These are phyloP conservation scores for Eulithis testata DNA, from an alignment of 2,888 invertebrate genomes.

Conservation along the genomic window DNA sequence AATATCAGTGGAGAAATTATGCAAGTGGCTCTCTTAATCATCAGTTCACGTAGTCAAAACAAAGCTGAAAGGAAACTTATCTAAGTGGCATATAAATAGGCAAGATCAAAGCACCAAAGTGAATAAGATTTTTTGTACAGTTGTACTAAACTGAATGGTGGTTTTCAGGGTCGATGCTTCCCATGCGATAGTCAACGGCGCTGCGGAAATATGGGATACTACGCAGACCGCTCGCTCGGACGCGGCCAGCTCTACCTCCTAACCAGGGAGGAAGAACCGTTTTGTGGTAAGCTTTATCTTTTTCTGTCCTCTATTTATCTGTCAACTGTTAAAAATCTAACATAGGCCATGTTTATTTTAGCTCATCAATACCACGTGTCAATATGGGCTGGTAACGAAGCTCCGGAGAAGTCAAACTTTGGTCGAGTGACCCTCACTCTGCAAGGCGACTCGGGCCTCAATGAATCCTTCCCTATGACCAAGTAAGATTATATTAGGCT, in stretches of 20 bases:
- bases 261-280: constrained; percentile 96
- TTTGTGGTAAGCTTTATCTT: constrained; percentile 87
- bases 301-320: too few species aligned
- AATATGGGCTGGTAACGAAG: constrained; percentile 88
- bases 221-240: constrained; percentile 93
- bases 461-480: constrained; percentile 95
- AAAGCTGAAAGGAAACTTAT: too few species aligned
- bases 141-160: neutral
- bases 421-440: constrained; percentile 92
- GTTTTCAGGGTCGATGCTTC: constrained; percentile 77
- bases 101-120: too few species aligned
- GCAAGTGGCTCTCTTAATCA: too few species aligned
- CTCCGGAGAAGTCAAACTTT: constrained; percentile 86
- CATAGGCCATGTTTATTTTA: constrained; percentile 50
- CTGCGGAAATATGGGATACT: constrained; percentile 97
- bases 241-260: constrained; percentile 94
- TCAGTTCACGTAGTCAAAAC: too few species aligned
- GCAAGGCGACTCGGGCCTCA: constrained; percentile 91
- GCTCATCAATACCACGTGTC: constrained; percentile 95
- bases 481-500: constrained; percentile 81
- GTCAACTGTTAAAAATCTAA: too few species aligned
- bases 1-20: too few species aligned
- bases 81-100: too few species aligned
- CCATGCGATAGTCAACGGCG: constrained; percentile 81
- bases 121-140: too few species aligned